Evolutionary conservation across 2,113 vertebrate species (phyloP).

Genomic region (Sylvilagus bachmani): DNA sequence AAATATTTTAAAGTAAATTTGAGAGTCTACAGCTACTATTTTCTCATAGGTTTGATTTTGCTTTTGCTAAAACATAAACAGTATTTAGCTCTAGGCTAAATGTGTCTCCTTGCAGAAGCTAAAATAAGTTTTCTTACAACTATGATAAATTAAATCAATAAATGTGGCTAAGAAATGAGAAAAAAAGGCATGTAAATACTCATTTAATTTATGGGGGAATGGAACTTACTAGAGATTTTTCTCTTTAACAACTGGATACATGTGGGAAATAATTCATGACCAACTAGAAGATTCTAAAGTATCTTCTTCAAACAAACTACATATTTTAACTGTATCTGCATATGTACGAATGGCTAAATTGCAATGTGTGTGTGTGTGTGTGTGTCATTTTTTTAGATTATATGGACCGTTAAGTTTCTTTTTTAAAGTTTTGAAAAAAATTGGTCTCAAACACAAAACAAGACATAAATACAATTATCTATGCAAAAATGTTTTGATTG

Average conservation of each 20-base stretch:
- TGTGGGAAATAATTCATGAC: neutral
- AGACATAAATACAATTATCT: slow-evolving; percentile 15
- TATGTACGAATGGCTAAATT: neutral
- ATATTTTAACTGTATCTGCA: neutral
- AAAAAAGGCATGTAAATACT: neutral
- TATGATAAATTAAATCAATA: slow-evolving; percentile 21
- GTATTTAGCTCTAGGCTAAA: slow-evolving; percentile 33
- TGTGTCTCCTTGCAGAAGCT: slow-evolving; percentile 41
- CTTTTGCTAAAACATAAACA: slow-evolving; percentile 39
- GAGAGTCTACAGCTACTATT: slow-evolving; percentile 50
- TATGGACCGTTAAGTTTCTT: neutral
- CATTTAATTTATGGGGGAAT: slow-evolving; percentile 22
- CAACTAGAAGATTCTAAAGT: neutral
- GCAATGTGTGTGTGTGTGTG: neutral
- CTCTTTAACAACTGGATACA: neutral
- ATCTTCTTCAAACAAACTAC: neutral
- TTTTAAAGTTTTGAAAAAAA: neutral
- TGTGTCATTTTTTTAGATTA: neutral
- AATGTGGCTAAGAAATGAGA: slow-evolving; percentile 20
- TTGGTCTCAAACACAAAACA: neutral
- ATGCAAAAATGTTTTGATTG: neutral
- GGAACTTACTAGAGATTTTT: neutral
- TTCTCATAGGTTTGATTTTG: slow-evolving; percentile 42
- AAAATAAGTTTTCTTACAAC: slow-evolving; percentile 44
- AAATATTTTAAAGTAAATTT: slow-evolving; percentile 72